Conservation (phyloP, 2,888 invertebrate genomes). For the Disparrhopalites patrizii region DNA sequence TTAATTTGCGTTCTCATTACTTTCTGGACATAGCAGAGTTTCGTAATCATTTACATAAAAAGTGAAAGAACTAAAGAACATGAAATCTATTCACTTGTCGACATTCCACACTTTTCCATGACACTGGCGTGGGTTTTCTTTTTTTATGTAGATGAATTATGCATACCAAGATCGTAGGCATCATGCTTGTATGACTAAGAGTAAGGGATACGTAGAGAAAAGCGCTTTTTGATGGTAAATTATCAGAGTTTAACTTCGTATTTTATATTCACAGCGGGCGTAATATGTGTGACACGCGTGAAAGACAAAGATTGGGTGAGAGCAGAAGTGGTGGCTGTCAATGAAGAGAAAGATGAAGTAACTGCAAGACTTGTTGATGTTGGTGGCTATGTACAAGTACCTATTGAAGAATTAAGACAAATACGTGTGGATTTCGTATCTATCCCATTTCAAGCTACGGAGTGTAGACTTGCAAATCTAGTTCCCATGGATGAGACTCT, state of each 20-base stretch:
- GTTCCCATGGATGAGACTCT: conserved; percentile 62
- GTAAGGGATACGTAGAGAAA: neutral
- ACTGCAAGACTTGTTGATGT: conserved; percentile 87
- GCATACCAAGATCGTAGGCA: too few relatives aligned
- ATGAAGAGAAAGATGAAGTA: conserved; percentile 61
- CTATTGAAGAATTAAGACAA: conserved; percentile 75
- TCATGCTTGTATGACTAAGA: neutral
- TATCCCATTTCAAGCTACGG: conserved; percentile 95
- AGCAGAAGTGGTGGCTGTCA: conserved; percentile 67
- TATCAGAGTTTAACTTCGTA: neutral
- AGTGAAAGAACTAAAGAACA: too few relatives aligned
- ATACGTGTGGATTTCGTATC: conserved; percentile 90
- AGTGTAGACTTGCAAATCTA: conserved; percentile 87
- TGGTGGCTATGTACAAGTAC: conserved; percentile 83
- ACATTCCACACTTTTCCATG: too few relatives aligned
- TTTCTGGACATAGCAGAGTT: too few relatives aligned
- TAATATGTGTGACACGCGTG: conserved; percentile 82
- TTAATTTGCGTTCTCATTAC: too few relatives aligned
- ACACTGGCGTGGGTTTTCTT: too few relatives aligned
- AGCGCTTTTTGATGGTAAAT: neutral
- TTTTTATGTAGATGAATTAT: too few relatives aligned
- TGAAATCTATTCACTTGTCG: too few relatives aligned
- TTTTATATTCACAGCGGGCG: conserved; percentile 61
- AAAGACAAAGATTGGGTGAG: conserved; percentile 79
- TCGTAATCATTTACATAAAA: too few relatives aligned